Conservation (phyloP, 2,113 vertebrate genomes). For the Corapipo altera region DNA sequence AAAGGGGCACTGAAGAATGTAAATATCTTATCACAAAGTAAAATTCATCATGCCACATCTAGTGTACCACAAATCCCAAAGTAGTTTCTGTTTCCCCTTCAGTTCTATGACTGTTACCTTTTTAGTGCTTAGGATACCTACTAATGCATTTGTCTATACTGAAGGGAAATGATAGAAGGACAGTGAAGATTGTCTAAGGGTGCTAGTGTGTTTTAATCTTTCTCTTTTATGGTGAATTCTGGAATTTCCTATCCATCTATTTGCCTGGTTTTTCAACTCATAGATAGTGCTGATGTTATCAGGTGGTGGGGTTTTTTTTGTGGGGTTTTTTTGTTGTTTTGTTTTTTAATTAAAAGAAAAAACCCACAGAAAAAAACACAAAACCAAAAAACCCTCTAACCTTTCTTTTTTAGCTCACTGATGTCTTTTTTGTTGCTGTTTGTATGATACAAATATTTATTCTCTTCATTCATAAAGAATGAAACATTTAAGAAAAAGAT, state of each 20-base stretch:
- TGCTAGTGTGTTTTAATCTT: background rate
- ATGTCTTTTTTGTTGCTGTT: background rate
- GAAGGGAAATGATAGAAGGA: background rate
- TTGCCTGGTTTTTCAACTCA: background rate
- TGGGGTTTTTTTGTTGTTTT: background rate
- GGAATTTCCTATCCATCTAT: background rate
- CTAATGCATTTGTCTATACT: background rate
- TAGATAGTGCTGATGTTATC: background rate
- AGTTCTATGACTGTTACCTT: background rate
- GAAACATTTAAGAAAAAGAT: background rate
- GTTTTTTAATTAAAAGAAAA: background rate
- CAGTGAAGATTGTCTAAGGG: background rate
- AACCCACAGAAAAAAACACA: background rate
- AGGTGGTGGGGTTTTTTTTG: background rate
- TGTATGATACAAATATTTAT: background rate
- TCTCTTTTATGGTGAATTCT: background rate
- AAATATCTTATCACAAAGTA: background rate
- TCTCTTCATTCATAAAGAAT: background rate
- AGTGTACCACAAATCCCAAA: background rate
- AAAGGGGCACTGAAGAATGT: background rate
- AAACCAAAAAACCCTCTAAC: background rate
- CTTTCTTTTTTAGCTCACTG: background rate
- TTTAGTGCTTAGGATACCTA: background rate
- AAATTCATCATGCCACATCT: background rate
- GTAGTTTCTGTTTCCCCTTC: background rate